Percentiles rank a stretch among this genome's conserved stretches.
Evolutionary conservation across 2,113 vertebrate species (phyloP).

Genomic region (Alethe castanea): DNA sequence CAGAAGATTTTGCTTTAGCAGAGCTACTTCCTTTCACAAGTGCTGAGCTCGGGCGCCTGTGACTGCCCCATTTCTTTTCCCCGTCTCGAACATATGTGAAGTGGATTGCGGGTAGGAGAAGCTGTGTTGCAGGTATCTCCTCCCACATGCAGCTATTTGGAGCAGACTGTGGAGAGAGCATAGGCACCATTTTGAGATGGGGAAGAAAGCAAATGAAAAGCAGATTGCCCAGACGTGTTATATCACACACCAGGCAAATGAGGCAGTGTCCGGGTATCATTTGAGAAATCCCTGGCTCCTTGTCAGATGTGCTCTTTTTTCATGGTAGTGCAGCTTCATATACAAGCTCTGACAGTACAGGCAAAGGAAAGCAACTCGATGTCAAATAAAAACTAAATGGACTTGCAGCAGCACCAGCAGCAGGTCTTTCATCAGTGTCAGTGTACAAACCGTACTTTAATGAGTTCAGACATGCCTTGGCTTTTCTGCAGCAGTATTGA

Average conservation of each 20-base stretch:
- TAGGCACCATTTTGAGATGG: not conserved
- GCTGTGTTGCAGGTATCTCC: constrained; percentile 5
- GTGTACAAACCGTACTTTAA: not conserved
- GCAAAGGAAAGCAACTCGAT: not conserved
- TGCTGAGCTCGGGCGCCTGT: not conserved
- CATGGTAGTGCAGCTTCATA: not conserved
- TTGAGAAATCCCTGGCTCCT: not conserved
- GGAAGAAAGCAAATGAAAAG: not conserved
- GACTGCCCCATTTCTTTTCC: not conserved
- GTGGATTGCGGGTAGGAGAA: not conserved
- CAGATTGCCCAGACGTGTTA: not conserved
- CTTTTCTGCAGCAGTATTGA: constrained; percentile 30
- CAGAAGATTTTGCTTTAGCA: not conserved
- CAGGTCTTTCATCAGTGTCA: constrained; percentile 46
- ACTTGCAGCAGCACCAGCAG: constrained; percentile 24
- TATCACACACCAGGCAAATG: not conserved
- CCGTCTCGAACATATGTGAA: not conserved
- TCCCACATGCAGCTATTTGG: constrained; percentile 33
- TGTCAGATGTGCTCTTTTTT: not conserved
- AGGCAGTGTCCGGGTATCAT: not conserved
- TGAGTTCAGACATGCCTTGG: constrained; percentile 37
- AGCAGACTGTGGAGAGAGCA: not conserved
- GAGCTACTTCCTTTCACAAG: not conserved
- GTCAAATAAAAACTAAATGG: constrained; percentile 22
- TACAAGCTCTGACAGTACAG: constrained; percentile 26